phyloP scores from a whole-genome alignment of 2,113 vertebrate species.

The Gallinago paraguaiae region DNA sequence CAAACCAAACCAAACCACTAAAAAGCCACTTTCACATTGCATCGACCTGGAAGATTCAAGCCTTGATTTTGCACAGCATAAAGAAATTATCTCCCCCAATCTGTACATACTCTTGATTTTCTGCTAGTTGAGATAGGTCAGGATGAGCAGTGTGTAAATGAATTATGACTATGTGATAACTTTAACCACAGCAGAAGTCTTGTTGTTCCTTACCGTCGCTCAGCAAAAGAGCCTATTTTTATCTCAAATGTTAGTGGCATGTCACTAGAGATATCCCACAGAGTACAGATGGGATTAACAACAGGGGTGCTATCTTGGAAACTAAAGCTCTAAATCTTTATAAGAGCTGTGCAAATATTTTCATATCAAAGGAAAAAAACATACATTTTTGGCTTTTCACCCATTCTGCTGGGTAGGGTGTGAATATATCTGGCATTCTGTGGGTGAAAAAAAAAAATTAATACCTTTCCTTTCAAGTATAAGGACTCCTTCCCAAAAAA shows the following conservation, averaged over 20 bases:
- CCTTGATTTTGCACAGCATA: neutral
- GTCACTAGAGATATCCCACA: slow-evolving; percentile 30
- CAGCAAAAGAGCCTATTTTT: slow-evolving; percentile 41
- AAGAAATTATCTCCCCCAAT: neutral
- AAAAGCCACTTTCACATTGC: neutral
- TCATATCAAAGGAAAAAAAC: slow-evolving; percentile 9
- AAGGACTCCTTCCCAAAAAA: neutral
- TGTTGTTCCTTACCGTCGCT: neutral
- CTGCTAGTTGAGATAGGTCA: neutral
- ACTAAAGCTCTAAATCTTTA: slow-evolving; percentile 1
- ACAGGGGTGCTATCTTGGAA: slow-evolving; percentile 21
- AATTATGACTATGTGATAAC: neutral
- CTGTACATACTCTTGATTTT: neutral
- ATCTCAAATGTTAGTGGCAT: slow-evolving; percentile 9
- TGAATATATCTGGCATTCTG: neutral
- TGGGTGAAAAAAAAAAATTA: neutral
- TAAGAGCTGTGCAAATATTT: slow-evolving; percentile 20
- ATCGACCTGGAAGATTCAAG: neutral
- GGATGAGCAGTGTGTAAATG: neutral
- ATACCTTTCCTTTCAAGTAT: neutral
- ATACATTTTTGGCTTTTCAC: neutral
- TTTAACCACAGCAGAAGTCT: neutral
- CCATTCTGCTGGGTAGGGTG: neutral
- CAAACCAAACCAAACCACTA: neutral
- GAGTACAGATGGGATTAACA: slow-evolving; percentile 49